Evolutionary conservation across 2,888 invertebrate species (phyloP).

Genomic region (Eilema griseolum): DNA sequence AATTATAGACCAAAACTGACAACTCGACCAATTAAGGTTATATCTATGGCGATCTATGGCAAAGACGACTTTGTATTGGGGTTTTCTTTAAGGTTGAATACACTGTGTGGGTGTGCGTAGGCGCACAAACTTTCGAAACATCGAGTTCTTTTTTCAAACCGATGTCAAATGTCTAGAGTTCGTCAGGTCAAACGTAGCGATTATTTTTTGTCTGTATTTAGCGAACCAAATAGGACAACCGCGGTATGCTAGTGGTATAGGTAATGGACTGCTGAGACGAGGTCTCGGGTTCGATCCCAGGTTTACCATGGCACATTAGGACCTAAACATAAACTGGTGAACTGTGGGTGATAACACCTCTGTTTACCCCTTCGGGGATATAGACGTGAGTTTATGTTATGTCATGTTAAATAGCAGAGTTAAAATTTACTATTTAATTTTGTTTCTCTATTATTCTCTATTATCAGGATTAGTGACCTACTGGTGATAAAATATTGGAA

Average conservation of each 20-base stretch:
- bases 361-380: too few species aligned
- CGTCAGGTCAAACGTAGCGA: conserved; percentile 3
- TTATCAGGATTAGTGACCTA: too few species aligned
- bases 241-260: too few species aligned
- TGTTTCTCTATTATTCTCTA: not conserved
- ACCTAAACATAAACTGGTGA: too few species aligned
- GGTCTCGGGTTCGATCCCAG: too few species aligned
- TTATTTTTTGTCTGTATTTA: not conserved
- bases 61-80: conserved; percentile 9
- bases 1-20: conserved; percentile 17
- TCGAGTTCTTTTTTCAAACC: conserved; percentile 11
- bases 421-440: not conserved
- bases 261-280: too few species aligned
- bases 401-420: not conserved
- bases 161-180: conserved; percentile 7
- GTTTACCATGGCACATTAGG: too few species aligned
- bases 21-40: conserved; percentile 16
- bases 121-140: conserved; percentile 43
- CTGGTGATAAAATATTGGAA: too few species aligned
- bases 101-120: conserved; percentile 42
- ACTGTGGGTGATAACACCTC: too few species aligned
- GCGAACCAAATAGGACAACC: too few species aligned
- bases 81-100: conserved; percentile 35
- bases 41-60: conserved; percentile 16
- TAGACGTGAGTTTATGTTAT: too few species aligned